Percentiles rank a stretch among this genome's conserved stretches.
These are phyloP conservation scores for Drosophila gaucha DNA, from an alignment of 2,888 invertebrate species.

Conservation along the genomic window DNA sequence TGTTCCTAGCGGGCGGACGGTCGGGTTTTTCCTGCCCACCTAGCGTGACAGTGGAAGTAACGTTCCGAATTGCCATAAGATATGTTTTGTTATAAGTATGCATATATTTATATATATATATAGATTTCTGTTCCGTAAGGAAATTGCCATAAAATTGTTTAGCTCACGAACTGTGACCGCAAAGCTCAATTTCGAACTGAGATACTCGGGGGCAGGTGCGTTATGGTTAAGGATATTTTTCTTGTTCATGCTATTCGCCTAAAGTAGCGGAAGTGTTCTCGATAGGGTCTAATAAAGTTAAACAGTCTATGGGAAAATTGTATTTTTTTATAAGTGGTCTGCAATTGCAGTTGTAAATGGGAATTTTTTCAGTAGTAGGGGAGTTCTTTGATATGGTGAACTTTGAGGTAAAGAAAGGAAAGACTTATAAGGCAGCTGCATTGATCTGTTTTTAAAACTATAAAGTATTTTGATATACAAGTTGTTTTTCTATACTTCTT, in stretches of 20 bases:
- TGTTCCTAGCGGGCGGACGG: slow-evolving; percentile 38
- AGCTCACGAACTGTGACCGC: slow-evolving; percentile 75
- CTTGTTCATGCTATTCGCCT: slow-evolving; percentile 3
- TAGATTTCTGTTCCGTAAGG: slow-evolving; percentile 45
- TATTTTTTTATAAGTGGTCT: not conserved
- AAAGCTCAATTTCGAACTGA: slow-evolving; percentile 50
- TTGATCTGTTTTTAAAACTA: not conserved
- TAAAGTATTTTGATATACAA: no score
- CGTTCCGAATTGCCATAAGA: slow-evolving; percentile 53
- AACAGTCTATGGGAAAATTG: slow-evolving; percentile 43
- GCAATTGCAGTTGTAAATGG: not conserved
- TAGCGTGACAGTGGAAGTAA: slow-evolving; percentile 72
- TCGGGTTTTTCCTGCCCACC: slow-evolving; percentile 13
- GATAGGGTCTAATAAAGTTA: slow-evolving; percentile 40
- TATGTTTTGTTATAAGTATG: slow-evolving; percentile 21
- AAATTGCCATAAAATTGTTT: slow-evolving; percentile 77
- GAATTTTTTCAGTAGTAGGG: not conserved
- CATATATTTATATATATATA: slow-evolving; percentile 1
- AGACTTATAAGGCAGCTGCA: not conserved
- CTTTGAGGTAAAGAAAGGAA: not conserved
- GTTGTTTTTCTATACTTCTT: no score
- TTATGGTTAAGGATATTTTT: slow-evolving; percentile 51
- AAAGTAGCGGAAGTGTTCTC: slow-evolving; percentile 38
- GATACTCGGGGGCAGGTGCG: slow-evolving; percentile 66
- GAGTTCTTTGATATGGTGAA: not conserved